These are phyloP conservation scores for Gymnothorax javanicus DNA, from an alignment of 2,797 vertebrate genomes.

Conservation along the genomic window DNA sequence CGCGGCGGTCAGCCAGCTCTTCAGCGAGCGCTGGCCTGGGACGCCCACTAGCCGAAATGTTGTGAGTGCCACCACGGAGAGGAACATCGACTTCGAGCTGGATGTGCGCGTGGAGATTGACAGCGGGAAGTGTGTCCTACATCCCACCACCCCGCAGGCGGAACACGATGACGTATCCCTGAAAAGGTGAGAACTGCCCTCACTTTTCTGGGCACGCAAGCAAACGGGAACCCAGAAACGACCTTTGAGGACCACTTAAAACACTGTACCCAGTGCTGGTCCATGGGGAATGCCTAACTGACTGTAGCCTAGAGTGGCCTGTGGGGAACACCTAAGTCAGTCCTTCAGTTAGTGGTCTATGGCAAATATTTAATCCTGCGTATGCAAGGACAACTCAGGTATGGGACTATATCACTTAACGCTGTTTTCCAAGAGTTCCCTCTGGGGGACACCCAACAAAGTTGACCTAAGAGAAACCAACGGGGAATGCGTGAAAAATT, in stretches of 20 bases:
- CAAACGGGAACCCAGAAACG: background rate
- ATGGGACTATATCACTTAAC: no score
- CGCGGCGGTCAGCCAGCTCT: slow-evolving; percentile 90
- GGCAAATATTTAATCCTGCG: no score
- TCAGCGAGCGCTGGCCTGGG: slow-evolving; percentile 92
- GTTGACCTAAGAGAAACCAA: no score
- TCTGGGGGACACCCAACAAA: no score
- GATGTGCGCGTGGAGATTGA: slow-evolving; percentile 99
- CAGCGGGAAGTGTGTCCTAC: slow-evolving; percentile 95
- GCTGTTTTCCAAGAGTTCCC: no score
- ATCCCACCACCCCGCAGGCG: slow-evolving; percentile 87
- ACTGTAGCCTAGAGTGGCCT: background rate
- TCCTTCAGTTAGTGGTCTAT: background rate
- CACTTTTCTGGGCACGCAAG: no score
- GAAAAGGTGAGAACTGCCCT: slow-evolving; percentile 72
- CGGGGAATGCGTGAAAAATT: no score
- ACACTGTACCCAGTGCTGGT: background rate
- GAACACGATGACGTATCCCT: slow-evolving; percentile 90
- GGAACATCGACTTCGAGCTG: slow-evolving; percentile 98
- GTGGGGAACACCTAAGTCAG: background rate
- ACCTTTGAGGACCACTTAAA: background rate
- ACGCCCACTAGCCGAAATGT: slow-evolving; percentile 79
- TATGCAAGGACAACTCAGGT: no score
- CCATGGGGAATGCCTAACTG: background rate
- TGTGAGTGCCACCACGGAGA: slow-evolving; percentile 82